phyloP scores from a whole-genome alignment of 2,888 invertebrate species.

The Machimus atricapillus region DNA sequence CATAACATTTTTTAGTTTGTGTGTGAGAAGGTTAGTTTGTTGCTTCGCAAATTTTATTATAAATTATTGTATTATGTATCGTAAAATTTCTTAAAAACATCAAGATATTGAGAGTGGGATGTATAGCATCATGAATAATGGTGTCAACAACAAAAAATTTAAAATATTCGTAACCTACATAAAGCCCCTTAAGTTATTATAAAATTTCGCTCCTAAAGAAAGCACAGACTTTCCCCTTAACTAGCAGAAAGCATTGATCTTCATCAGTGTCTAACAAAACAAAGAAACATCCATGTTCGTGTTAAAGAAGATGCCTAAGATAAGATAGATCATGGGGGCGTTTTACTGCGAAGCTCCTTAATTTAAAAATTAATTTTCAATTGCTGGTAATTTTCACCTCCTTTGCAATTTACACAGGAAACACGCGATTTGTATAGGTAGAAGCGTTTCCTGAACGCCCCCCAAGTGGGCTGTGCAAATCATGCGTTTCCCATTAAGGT shows the following conservation, averaged over 20 bases:
- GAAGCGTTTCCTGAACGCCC: background rate
- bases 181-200: background rate
- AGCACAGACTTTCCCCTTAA: background rate
- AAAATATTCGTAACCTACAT: background rate
- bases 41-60: too few species aligned
- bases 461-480: background rate
- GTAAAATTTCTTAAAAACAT: too few species aligned
- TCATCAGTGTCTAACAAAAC: background rate
- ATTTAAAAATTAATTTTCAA: background rate
- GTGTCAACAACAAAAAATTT: background rate
- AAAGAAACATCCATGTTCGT: background rate
- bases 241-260: background rate
- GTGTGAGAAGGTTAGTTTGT: too few species aligned
- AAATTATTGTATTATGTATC: too few species aligned
- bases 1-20: too few species aligned
- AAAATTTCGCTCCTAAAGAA: background rate
- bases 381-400: background rate
- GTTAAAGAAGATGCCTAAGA: background rate
- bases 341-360: background rate
- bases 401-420: constrained; percentile 2
- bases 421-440: background rate
- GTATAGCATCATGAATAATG: too few species aligned
- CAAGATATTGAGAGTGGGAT: too few species aligned
- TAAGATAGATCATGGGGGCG: background rate
- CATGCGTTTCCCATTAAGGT: background rate